A percentile compares a stretch with the other conserved stretches of the same genome.
Conservation (phyloP, 1,140 invertebrate genomes). For the Pectinophora gossypiella region DNA sequence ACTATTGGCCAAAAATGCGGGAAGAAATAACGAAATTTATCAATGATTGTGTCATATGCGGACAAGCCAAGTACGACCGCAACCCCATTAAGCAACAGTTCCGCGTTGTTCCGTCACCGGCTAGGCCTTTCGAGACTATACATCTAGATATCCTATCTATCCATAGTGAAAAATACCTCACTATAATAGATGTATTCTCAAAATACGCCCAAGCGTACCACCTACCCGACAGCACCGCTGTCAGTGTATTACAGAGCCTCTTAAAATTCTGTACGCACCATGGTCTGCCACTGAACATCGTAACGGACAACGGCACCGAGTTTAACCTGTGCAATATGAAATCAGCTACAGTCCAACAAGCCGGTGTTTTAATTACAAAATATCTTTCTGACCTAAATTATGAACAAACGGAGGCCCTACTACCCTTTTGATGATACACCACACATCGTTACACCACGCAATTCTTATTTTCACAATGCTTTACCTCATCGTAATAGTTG, state of each 20-base stretch:
- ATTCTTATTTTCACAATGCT: no score
- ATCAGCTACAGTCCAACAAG: no score
- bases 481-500: no score
- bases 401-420: no score
- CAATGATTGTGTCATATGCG: conserved; percentile 1
- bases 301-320: conserved; percentile 5
- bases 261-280: conserved; percentile 5
- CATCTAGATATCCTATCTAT: conserved; percentile 1
- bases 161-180: conserved; percentile 5
- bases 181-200: conserved; percentile 6
- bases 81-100: background rate
- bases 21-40: conserved; percentile 4
- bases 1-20: conserved; percentile 5
- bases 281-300: background rate
- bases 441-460: no score
- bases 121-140: background rate
- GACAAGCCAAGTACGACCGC: conserved; percentile 4
- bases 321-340: no score
- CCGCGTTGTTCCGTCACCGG: background rate
- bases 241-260: background rate
- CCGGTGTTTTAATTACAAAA: no score
- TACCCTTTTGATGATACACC: no score
- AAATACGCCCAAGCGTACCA: conserved; percentile 8
- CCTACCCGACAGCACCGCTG: background rate
- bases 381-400: no score